Percentiles rank a stretch among this genome's conserved stretches.
Evolutionary conservation across 1,140 invertebrate species (phyloP).

Genomic region (Brachionus calyciflorus): DNA sequence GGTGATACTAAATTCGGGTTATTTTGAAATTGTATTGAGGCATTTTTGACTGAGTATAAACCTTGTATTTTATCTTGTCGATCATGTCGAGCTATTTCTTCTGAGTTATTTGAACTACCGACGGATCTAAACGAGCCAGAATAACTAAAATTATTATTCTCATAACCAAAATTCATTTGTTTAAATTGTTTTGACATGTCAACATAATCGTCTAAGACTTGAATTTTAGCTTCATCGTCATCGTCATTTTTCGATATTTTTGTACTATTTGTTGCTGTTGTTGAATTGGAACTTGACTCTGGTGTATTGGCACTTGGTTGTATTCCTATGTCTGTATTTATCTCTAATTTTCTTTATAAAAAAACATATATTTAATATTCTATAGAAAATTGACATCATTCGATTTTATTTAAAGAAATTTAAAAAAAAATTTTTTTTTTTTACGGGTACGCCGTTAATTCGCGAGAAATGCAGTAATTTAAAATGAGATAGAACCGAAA

Average conservation of each 20-base stretch:
- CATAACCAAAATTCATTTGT: slow-evolving; percentile 10
- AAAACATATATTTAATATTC: background rate
- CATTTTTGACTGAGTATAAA: slow-evolving; percentile 20
- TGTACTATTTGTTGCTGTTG: slow-evolving; percentile 21
- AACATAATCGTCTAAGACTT: slow-evolving; percentile 21
- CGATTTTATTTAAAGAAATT: background rate
- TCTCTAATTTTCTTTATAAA: slow-evolving; percentile 13
- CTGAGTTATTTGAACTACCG: slow-evolving; percentile 3
- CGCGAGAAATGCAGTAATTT: no score
- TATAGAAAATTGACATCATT: no score
- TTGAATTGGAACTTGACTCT: slow-evolving; percentile 8
- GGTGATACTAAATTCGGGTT: background rate
- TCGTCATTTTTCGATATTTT: slow-evolving; percentile 20
- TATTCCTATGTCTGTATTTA: background rate
- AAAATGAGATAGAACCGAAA: no score
- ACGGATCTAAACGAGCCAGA: background rate
- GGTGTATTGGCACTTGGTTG: slow-evolving; percentile 1
- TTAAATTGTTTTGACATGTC: slow-evolving; percentile 18
- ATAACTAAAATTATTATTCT: slow-evolving; percentile 38
- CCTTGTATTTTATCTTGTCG: background rate
- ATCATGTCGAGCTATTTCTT: background rate
- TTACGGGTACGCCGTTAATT: no score
- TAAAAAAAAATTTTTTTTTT: no score
- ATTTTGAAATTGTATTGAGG: slow-evolving; percentile 37
- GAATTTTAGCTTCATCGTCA: slow-evolving; percentile 15